Evolutionary conservation across 2,113 vertebrate genomes (phyloP), one percentile per base, ranked within the genome.

Genomic region (Hemiprocne comata): DNA sequence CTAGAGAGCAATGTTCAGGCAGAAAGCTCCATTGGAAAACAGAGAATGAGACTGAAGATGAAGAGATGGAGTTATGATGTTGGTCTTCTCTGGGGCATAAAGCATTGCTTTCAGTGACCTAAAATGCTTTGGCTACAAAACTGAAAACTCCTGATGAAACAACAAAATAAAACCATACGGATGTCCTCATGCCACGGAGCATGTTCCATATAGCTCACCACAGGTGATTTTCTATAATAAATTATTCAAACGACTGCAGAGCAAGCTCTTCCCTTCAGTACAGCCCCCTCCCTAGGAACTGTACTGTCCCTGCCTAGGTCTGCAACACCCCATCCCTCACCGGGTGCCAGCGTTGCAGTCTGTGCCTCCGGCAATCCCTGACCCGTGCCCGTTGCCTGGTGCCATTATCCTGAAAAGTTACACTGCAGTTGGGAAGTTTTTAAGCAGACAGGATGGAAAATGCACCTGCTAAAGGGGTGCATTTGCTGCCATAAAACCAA

Each of bases 161-260:
- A 72, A 66, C n/a, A 31, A 76, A 85, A n/a, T 20, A 91, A 85
- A 85, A 53, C 13, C 7, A 0, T 31, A 50, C 51, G 9, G n/a
- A 57, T 48, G 20, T 31, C 65, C 28, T 90, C 60, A 38, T 61
- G 55, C 29, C 55, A 60, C 2, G 3, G 6, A 88, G 17, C 26
- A n/a, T 3, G 8, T 10, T 84, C 72, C 76, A 54, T 3, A 33
- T 1, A 71, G 26, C 16, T 57, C 9, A 3, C 29, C 38, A 24
- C 42, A 86, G 31, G 20, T 48, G 44, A 73, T 31, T 57, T 93
- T 48, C 40, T 70, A 7, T 4, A 28, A 55, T 10, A 31, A n/a
- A n/a, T n/a, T n/a, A n/a, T n/a, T n/a, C n/a, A n/a, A 66, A 62
- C 1, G 0, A 50, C 24, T 0, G 1, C 36, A 87, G 60, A 89